Percentiles rank a stretch among this genome's conserved stretches.
Conservation (phyloP, 2,113 vertebrate genomes). For the Chaenogobius annularis region DNA sequence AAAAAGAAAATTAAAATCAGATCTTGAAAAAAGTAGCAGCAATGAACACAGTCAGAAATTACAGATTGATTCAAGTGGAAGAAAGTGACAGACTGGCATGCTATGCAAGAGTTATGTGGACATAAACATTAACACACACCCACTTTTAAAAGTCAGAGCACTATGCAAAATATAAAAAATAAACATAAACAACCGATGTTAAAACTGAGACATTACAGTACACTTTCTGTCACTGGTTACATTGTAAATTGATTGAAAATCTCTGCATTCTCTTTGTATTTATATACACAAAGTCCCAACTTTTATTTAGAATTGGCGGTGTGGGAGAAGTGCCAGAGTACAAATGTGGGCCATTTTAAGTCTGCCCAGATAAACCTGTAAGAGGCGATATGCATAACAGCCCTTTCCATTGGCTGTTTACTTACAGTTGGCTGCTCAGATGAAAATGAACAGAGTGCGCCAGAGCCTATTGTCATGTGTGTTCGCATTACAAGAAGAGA, state of each 20-base stretch:
- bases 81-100: constrained; percentile 62
- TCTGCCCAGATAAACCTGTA: constrained; percentile 9
- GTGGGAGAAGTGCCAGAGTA: constrained; percentile 21
- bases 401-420: constrained; percentile 36
- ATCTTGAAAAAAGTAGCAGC: constrained; percentile 61
- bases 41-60: constrained; percentile 67
- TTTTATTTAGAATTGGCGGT: neutral
- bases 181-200: neutral
- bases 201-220: neutral
- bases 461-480: constrained; percentile 4
- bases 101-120: constrained; percentile 45
- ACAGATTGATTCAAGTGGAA: constrained; percentile 54
- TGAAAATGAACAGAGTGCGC: constrained; percentile 13
- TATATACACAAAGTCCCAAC: neutral
- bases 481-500: constrained; percentile 28
- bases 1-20: constrained; percentile 67
- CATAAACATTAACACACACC: constrained; percentile 53
- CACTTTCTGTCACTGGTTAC: neutral
- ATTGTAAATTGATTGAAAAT: neutral
- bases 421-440: constrained; percentile 50
- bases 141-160: neutral
- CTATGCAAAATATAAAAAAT: neutral
- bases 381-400: neutral
- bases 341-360: constrained; percentile 14
- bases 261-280: neutral